These are phyloP conservation scores for Oscheius myriophilus DNA, from an alignment of 2,888 invertebrate species.

Conservation along the genomic window DNA sequence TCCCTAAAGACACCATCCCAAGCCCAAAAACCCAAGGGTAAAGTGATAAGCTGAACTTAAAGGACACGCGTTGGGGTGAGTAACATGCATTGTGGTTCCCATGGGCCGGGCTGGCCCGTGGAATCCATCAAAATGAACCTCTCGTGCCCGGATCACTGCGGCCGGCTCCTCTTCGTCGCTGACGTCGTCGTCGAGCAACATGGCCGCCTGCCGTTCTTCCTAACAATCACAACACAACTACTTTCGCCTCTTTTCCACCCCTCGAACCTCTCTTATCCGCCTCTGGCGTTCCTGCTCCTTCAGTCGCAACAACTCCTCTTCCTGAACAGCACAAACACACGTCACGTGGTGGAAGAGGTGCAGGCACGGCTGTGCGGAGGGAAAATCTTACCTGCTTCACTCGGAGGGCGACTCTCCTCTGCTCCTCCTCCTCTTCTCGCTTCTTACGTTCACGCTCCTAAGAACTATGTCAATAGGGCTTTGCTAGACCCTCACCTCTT, in stretches of 20 bases:
- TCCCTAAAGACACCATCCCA: neutral
- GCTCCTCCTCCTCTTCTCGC: conserved; percentile 19
- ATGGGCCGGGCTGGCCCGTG: neutral
- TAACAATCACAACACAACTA: conserved; percentile 14
- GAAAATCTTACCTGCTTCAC: conserved; percentile 22
- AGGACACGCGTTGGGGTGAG: neutral
- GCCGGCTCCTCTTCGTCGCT: conserved; percentile 10
- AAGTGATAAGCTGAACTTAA: conserved; percentile 1
- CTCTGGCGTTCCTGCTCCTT: conserved; percentile 17
- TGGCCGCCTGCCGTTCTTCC: conserved; percentile 23
- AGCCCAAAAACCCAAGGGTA: neutral
- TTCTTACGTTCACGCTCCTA: conserved; percentile 14
- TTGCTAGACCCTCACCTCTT: conserved; percentile 19
- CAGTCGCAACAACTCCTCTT: conserved; percentile 14
- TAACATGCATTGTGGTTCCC: neutral
- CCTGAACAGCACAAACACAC: conserved; percentile 16
- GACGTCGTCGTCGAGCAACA: conserved; percentile 21
- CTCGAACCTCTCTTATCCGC: conserved; percentile 14
- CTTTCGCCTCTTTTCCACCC: neutral
- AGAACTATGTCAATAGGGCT: neutral
- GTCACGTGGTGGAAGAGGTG: neutral
- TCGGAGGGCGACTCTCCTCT: neutral
- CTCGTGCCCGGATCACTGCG: conserved; percentile 6
- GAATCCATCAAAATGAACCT: conserved; percentile 24
- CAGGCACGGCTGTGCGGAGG: neutral